phyloP scores from a whole-genome alignment of 2,797 vertebrate species.

The Cheirogaleus major region DNA sequence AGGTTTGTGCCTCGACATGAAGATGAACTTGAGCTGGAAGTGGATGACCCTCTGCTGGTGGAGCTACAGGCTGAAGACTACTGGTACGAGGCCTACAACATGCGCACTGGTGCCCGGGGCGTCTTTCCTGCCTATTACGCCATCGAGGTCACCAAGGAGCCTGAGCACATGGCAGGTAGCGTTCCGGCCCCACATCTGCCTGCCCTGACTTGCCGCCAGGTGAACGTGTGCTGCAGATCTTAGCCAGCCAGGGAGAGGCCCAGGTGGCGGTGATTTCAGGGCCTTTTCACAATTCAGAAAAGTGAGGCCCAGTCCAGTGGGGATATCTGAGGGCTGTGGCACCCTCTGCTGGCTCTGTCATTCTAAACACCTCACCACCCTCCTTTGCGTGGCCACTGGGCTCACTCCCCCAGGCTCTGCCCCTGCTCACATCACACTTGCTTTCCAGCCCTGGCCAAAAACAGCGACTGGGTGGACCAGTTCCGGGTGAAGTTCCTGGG shows the following conservation, averaged over 20 bases:
- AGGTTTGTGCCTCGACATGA: constrained; percentile 97
- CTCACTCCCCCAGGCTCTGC: neutral
- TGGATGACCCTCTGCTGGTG: constrained; percentile 96
- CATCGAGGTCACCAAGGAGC: constrained; percentile 93
- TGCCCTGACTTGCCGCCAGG: neutral
- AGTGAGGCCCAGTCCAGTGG: neutral
- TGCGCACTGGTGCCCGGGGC: constrained; percentile 93
- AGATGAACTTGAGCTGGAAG: constrained; percentile 97
- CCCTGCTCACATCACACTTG: neutral
- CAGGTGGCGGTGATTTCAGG: neutral
- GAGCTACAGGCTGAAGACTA: constrained; percentile 97
- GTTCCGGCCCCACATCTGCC: rapidly evolving
- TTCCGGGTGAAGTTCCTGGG: constrained; percentile 96
- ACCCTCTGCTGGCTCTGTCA: neutral
- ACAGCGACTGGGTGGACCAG: constrained; percentile 94
- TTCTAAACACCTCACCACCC: neutral
- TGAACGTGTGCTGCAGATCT: neutral
- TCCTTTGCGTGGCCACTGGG: neutral
- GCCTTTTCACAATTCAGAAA: rapidly evolving
- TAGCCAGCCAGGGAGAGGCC: neutral
- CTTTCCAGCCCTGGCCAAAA: constrained; percentile 89
- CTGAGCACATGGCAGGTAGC: constrained; percentile 91
- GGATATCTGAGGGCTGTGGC: neutral
- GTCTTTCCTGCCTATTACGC: constrained; percentile 98
- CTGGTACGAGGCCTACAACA: constrained; percentile 99